Evolutionary conservation across 2,888 invertebrate genomes (phyloP).

Genomic region (Phyllotreta cruciferae): DNA sequence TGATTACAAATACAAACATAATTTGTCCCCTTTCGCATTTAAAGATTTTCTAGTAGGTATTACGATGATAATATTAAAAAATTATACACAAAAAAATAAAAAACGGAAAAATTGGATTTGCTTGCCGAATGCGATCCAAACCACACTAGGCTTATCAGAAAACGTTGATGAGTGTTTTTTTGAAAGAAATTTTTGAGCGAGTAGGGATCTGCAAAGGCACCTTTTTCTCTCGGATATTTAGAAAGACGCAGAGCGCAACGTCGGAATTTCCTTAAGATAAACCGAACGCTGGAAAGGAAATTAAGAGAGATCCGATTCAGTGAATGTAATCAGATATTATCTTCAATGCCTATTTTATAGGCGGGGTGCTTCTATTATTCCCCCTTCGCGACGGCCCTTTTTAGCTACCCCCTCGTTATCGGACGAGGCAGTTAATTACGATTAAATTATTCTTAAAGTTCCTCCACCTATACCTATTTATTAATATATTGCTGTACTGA

Average conservation of each 20-base stretch:
- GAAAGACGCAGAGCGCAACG: conserved; percentile 12
- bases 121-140: no score
- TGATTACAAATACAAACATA: no score
- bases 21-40: no score
- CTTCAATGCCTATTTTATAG: conserved; percentile 30
- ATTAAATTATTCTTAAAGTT: conserved; percentile 1
- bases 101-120: no score
- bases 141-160: no score
- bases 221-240: neutral
- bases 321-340: conserved; percentile 37
- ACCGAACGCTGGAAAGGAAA: conserved; percentile 34
- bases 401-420: conserved; percentile 11
- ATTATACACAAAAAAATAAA: no score
- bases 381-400: conserved; percentile 22
- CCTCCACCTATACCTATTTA: no score
- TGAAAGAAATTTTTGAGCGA: neutral
- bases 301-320: conserved; percentile 35
- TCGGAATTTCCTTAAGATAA: conserved; percentile 24
- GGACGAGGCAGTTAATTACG: neutral
- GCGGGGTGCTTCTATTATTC: conserved; percentile 30
- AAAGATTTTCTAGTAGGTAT: no score
- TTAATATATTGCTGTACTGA: no score
- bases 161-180: no score
- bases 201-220: neutral
- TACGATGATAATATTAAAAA: no score